Base-by-base conservation (phyloP, 2,888 invertebrate species). In the Sisyra nigra region DNA sequence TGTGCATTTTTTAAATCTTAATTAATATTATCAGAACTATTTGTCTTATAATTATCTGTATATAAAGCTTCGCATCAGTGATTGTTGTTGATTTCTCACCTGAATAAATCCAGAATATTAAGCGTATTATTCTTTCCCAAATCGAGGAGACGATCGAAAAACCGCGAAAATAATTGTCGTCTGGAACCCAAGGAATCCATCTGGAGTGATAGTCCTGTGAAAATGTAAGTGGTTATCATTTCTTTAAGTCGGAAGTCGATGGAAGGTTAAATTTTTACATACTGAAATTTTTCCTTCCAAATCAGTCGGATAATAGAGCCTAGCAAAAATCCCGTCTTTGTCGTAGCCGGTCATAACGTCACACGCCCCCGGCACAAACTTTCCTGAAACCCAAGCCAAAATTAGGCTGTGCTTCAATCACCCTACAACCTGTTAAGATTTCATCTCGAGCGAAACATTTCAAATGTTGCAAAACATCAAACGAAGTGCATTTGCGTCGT, bases 281-380 rank as follows among this genome's bases (percentile, higher is more conserved):
- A 68, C 68, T 47, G 61, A 53, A 40, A 64, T 57, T 43, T 65
- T 57, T 36, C 53, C 49, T 40, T 61, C 57, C 34, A 58, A 55
- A 43, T 62, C 55, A 3, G 71, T 67, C 3, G 76, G 76, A 54
- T 75, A 76, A 55, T 67, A 74, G 2, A 76, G 48, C 40, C 76
- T 56, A 48, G 71, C 57, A 51, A 75, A 73, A 17, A 66, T 54
- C 7, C 73, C 72, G 9, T 64, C 56, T 51, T 62, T 59, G 7
- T 62, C 57, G 51, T 68, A 67, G 45, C 63, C 69, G 31, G 67
- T 59, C 70, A 74, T 72, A 17, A 75, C 54, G 57, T 76, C 76
- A 29, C 66, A 56, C 51, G 69, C 70, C 41, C 74, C 74, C 24
- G 74, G 72, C 33, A 65, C 57, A 55, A 62, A 67, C 2, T 62